A percentile compares a stretch with the other conserved stretches of the same genome.
phyloP scores from a whole-genome alignment of 2,113 vertebrate species.

The Bubo bubo region DNA sequence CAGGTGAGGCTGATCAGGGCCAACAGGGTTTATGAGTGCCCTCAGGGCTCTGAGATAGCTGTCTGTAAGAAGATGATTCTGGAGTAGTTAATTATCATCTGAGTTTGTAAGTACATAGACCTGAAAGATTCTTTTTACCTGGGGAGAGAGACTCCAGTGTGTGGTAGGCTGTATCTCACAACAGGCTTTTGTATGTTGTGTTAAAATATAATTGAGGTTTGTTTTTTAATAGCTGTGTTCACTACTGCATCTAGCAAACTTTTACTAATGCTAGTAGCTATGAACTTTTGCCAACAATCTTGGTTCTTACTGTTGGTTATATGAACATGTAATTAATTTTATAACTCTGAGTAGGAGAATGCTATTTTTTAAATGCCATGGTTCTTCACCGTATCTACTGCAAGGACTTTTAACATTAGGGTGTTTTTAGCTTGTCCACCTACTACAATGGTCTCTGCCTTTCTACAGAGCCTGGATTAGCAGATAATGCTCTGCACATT shows the following conservation, averaged over 20 bases:
- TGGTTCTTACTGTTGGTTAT: fast-evolving
- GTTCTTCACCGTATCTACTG: background rate
- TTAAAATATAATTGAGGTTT: background rate
- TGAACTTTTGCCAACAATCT: background rate
- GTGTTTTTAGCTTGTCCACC: background rate
- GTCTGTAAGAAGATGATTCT: fast-evolving
- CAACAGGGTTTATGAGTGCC: background rate
- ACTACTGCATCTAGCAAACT: fast-evolving
- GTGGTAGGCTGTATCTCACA: fast-evolving
- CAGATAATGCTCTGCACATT: background rate
- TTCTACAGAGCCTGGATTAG: background rate
- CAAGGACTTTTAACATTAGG: background rate
- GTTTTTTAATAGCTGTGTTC: fast-evolving
- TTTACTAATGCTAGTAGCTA: background rate
- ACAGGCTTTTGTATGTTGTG: fast-evolving
- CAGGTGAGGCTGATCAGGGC: background rate
- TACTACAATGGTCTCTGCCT: background rate
- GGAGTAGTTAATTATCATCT: fast-evolving
- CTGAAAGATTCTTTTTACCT: fast-evolving
- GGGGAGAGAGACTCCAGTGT: fast-evolving
- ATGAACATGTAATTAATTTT: background rate
- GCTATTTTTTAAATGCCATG: fast-evolving
- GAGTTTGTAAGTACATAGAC: fast-evolving
- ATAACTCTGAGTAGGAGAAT: background rate
- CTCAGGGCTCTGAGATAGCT: fast-evolving